phyloP scores from a whole-genome alignment of 2,113 vertebrate genomes.

The Melanocharis versteri region DNA sequence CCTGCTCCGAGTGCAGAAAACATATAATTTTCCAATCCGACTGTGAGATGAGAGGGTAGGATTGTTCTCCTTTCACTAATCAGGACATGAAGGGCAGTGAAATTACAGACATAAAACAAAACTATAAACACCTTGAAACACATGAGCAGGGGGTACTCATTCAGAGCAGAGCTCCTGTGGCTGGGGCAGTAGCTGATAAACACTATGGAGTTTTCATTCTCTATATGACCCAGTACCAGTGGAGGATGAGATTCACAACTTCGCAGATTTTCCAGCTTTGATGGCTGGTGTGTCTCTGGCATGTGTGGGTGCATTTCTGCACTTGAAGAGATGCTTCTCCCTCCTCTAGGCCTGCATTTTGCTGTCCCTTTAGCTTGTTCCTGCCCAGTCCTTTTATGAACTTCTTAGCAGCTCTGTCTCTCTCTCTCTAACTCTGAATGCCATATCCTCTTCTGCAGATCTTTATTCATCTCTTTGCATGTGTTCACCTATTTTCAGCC shows the following conservation, averaged over 20 bases:
- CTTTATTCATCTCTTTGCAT: neutral
- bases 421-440: neutral
- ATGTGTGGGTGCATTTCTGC: neutral
- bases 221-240: neutral
- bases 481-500: neutral
- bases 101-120: neutral
- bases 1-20: neutral
- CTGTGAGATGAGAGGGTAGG: neutral
- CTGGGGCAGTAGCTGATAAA: neutral
- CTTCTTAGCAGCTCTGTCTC: neutral
- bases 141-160: neutral
- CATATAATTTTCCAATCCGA: neutral
- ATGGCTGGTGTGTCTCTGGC: neutral
- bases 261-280: neutral
- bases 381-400: neutral
- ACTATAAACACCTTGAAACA: neutral
- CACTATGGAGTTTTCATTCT: neutral
- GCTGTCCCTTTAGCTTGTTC: neutral
- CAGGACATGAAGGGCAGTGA: neutral
- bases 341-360: neutral
- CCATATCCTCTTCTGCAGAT: neutral
- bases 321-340: neutral
- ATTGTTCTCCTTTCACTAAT: neutral
- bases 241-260: neutral
- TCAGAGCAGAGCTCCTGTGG: neutral